Base-by-base conservation (phyloP, 2,888 invertebrate genomes). In the Andrena bucephala region DNA sequence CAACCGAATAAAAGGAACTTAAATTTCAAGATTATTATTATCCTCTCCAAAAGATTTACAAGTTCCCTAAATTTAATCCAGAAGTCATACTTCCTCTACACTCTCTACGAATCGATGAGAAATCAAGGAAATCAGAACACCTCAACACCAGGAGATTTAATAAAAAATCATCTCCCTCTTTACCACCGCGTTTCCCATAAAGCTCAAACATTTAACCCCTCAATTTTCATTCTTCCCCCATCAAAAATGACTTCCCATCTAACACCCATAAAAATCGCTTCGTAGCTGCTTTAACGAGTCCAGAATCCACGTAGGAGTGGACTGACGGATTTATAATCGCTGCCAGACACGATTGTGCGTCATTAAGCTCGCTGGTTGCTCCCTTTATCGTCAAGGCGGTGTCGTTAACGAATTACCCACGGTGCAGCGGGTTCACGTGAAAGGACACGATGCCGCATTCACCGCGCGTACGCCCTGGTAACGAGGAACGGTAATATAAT, bases 351-450 rank as follows among this genome's bases (percentile, higher is more conserved):
- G 68, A 81, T 81, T 79, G 63, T 52, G 48, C 50, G 42, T 68
- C 63, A 63, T 42, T 68, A 60, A 48, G n/a, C 42, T 16, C 7
- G 42, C 24, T 50, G 36, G 42, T 60, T 24, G 36, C 31, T 52
- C 60, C 42, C 66, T 77, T 66, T 42, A 70, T 42, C 76, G 20
- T 13, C n/a, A 52, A 31, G 57, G 20, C 31, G 66, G 36, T 42
- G 60, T 63, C 62, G 59, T 72, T 36, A 77, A 63, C 67, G 68
- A 78, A 72, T 70, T 59, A 52, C 33, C 20, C 36, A 27, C 24
- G 50, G 31, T 48, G 57, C 72, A 33, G 16, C 36, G 42, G 31
- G 52, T 36, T 48, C 74, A 31, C 52, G 75, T 50, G 68, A 68
- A 68, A 75, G 67, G 57, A 60, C 50, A 50, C 27, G 29, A 60